Evolutionary conservation across 2,888 invertebrate genomes (phyloP).

Genomic region (Piscicola geometra): DNA sequence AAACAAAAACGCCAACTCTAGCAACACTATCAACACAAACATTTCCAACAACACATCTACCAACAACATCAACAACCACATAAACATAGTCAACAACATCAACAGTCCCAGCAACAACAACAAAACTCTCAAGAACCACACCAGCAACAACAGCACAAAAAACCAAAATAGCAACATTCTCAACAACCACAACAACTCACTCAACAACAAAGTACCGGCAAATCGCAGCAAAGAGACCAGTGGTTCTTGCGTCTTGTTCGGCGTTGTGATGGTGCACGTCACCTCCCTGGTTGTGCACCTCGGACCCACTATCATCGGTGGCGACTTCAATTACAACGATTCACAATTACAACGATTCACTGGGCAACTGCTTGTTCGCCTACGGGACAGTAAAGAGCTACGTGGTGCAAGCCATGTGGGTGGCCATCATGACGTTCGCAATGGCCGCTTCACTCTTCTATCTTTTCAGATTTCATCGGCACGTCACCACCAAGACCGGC

Average conservation of each 20-base stretch:
- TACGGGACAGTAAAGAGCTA: conserved; percentile 83
- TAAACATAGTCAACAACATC: neutral
- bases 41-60: too few species aligned
- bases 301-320: conserved; percentile 60
- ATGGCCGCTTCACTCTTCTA: conserved; percentile 77
- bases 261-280: conserved; percentile 89
- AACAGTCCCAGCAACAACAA: neutral
- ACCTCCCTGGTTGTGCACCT: conserved; percentile 83
- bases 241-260: conserved; percentile 72
- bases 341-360: conserved; percentile 56
- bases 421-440: conserved; percentile 79
- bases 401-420: conserved; percentile 84
- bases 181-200: neutral
- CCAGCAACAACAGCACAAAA: conserved; percentile 10
- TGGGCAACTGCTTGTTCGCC: conserved; percentile 69
- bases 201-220: neutral
- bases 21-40: too few species aligned
- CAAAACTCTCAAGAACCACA: neutral
- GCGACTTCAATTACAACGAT: conserved; percentile 61
- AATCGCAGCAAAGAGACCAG: conserved; percentile 44
- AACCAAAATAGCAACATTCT: too few species aligned
- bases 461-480: conserved; percentile 69
- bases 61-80: neutral
- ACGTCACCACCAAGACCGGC: conserved; percentile 47
- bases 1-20: too few species aligned